Evolutionary conservation across 1,140 invertebrate species (phyloP).

Genomic region (Micrasema minimum): DNA sequence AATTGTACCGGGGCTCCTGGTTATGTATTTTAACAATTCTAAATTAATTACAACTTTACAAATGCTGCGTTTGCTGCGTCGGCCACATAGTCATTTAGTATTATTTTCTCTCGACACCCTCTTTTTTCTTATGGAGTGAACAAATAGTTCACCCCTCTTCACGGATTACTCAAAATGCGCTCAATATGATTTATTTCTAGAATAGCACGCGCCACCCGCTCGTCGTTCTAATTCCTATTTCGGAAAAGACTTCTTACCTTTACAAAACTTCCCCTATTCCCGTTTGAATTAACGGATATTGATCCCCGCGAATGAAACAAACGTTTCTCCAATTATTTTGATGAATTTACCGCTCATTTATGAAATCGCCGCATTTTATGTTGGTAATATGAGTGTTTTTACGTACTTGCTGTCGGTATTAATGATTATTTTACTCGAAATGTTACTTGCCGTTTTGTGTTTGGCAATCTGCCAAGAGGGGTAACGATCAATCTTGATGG

Average conservation of each 20-base stretch:
- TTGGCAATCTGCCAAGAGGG: not conserved
- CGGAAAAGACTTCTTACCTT: constrained; percentile 2
- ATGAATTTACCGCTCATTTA: too few species aligned
- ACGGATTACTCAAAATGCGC: constrained; percentile 2
- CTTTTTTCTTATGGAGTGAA: constrained; percentile 5
- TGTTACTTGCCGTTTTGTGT: too few species aligned
- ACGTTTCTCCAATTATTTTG: too few species aligned
- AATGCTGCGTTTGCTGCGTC: too few species aligned
- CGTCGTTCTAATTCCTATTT: constrained; percentile 4
- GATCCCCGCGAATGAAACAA: not conserved
- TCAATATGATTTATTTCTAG: constrained; percentile 15
- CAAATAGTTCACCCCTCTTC: constrained; percentile 20
- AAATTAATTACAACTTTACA: too few species aligned
- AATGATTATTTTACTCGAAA: too few species aligned
- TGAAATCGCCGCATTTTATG: too few species aligned
- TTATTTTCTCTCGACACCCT: constrained; percentile 4
- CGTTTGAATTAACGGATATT: not conserved
- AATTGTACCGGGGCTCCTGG: too few species aligned
- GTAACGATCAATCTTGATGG: constrained; percentile 9
- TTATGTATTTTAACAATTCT: too few species aligned
- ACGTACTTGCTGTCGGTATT: too few species aligned
- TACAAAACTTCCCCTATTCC: not conserved
- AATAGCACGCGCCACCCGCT: constrained; percentile 14
- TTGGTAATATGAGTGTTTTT: too few species aligned
- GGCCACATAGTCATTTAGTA: not conserved